Percentiles rank a stretch among this genome's conserved stretches.
phyloP scores from a whole-genome alignment of 2,113 vertebrate genomes.

The Forbesichthys agassizii region DNA sequence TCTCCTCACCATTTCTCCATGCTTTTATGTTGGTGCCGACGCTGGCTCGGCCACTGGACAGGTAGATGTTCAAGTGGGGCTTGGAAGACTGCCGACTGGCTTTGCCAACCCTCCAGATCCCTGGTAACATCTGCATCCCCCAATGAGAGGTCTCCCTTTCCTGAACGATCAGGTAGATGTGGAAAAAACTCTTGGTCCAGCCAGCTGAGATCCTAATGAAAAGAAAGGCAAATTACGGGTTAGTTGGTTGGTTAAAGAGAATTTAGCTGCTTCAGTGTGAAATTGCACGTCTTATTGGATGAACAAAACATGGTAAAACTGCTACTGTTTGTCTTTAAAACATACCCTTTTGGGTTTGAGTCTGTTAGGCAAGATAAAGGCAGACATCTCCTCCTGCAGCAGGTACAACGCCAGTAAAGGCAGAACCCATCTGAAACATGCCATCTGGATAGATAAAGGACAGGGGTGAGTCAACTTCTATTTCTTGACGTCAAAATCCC shows the following conservation, averaged over 20 bases:
- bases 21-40: slow-evolving; percentile 45
- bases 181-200: slow-evolving; percentile 55
- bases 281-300: too few relatives aligned
- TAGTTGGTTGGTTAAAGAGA: not conserved
- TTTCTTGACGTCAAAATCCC: not conserved
- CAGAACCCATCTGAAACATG: slow-evolving; percentile 59
- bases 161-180: slow-evolving; percentile 45
- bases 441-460: slow-evolving; percentile 61
- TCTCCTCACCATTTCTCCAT: slow-evolving; percentile 69
- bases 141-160: slow-evolving; percentile 59
- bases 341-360: slow-evolving; percentile 63
- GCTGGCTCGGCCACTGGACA: slow-evolving; percentile 33
- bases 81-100: slow-evolving; percentile 28
- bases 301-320: not conserved
- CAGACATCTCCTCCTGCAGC: slow-evolving; percentile 62
- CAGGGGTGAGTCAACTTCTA: not conserved
- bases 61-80: slow-evolving; percentile 46
- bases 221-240: not conserved
- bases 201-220: slow-evolving; percentile 57
- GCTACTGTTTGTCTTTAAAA: not conserved
- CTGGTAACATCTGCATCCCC: slow-evolving; percentile 55
- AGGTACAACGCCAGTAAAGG: slow-evolving; percentile 60
- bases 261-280: too few relatives aligned
- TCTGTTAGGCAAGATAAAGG: slow-evolving; percentile 53
- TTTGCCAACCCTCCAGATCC: slow-evolving; percentile 38